These are phyloP conservation scores for Acestrorhynchus altus DNA, from an alignment of 2,797 vertebrate genomes.

Conservation along the genomic window DNA sequence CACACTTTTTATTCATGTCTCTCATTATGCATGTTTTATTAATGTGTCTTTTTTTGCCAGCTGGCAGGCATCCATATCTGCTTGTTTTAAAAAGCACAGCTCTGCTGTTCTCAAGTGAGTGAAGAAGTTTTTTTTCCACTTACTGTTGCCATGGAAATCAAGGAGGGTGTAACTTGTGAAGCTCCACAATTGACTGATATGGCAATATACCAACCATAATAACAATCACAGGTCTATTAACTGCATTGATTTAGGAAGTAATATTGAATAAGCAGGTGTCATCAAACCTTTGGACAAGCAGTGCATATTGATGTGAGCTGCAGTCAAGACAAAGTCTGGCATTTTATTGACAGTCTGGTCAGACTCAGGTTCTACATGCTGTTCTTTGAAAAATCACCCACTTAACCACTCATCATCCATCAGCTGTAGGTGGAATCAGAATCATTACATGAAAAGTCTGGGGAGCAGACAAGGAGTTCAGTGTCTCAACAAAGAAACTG, in stretches of 20 bases:
- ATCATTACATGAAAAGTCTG: slow-evolving; percentile 18
- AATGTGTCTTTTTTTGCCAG: no score
- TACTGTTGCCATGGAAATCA: no score
- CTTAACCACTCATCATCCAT: neutral
- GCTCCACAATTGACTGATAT: no score
- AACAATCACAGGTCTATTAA: no score
- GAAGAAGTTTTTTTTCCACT: no score
- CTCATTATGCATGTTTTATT: no score
- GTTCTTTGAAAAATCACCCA: neutral
- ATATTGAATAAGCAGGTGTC: neutral
- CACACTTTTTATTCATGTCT: no score
- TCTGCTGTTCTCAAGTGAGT: no score
- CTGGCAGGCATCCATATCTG: no score
- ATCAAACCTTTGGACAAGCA: neutral
- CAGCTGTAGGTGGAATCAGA: slow-evolving; percentile 1
- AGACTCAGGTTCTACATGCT: neutral
- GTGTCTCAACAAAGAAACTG: neutral
- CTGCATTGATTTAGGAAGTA: neutral
- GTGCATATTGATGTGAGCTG: neutral
- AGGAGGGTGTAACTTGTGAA: no score
- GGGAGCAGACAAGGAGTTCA: neutral
- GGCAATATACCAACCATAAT: no score
- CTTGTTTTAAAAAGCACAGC: no score
- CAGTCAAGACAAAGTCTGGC: neutral
- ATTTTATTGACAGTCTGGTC: neutral